phyloP scores from a whole-genome alignment of 2,797 vertebrate genomes.

The Anisognathus igniventris region DNA sequence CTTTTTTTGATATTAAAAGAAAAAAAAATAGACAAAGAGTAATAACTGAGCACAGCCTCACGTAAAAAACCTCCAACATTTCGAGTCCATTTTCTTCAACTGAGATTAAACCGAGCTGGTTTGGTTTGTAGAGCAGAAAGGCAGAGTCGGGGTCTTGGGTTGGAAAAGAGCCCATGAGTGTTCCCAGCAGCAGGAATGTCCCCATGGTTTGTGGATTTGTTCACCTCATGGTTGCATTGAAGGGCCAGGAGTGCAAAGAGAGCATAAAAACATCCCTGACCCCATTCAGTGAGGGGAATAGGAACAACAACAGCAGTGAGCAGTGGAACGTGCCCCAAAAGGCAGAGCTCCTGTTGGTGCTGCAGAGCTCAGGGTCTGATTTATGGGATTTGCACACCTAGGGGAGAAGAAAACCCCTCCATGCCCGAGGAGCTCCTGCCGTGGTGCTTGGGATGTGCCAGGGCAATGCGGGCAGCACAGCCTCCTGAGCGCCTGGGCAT shows the following conservation, averaged over 20 bases:
- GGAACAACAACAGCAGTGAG: fast-evolving
- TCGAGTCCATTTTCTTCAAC: background rate
- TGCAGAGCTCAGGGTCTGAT: background rate
- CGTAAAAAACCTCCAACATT: background rate
- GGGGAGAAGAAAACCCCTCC: background rate
- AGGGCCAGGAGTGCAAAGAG: background rate
- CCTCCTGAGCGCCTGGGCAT: background rate
- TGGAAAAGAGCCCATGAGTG: fast-evolving
- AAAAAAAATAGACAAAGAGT: background rate
- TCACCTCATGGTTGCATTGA: fast-evolving
- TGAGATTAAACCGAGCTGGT: background rate
- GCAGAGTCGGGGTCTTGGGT: fast-evolving
- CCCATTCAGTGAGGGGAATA: fast-evolving
- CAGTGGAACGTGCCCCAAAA: background rate
- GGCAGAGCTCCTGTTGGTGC: background rate
- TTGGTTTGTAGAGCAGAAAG: background rate
- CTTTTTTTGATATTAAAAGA: background rate
- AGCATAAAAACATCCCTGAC: fast-evolving
- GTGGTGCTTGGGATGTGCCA: fast-evolving
- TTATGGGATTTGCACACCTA: fast-evolving
- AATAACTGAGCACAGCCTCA: background rate
- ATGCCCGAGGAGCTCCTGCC: background rate
- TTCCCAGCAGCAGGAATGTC: background rate
- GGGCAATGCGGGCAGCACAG: background rate
- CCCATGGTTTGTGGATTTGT: fast-evolving